Percentiles rank a stretch among this genome's conserved stretches.
phyloP scores from a whole-genome alignment of 1,140 invertebrate genomes.

The Hycleus cichorii region DNA sequence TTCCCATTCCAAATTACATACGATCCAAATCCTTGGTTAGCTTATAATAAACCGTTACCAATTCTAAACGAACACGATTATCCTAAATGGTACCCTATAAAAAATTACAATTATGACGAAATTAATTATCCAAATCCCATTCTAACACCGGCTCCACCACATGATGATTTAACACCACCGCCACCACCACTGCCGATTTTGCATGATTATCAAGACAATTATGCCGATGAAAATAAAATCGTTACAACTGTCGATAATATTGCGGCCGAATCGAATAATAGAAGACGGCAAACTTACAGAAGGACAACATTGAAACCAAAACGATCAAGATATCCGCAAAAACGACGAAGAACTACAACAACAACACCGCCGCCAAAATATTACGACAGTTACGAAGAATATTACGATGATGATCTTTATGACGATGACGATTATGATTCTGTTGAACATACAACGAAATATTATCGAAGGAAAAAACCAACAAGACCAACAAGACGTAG shows the following conservation, averaged over 20 bases:
- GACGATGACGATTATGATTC: constrained; percentile 7
- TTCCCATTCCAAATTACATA: constrained; percentile 3
- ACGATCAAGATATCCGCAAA: constrained; percentile 5
- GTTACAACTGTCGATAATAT: neutral
- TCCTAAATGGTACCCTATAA: constrained; percentile 7
- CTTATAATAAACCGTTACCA: constrained; percentile 10
- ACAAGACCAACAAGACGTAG: neutral
- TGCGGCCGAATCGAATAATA: constrained; percentile 9
- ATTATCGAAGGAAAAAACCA: neutral
- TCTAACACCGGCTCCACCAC: constrained; percentile 7
- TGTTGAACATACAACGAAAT: constrained; percentile 2
- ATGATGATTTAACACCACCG: too few species aligned
- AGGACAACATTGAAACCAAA: constrained; percentile 1
- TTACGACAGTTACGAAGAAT: constrained; percentile 10
- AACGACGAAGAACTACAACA: neutral
- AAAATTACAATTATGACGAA: constrained; percentile 4
- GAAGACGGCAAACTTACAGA: neutral
- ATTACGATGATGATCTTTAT: neutral
- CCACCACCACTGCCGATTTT: too few species aligned
- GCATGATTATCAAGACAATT: constrained; percentile 1
- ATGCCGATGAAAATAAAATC: neutral
- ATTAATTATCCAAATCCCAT: constrained; percentile 1
- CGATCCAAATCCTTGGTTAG: constrained; percentile 8
- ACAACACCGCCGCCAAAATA: constrained; percentile 1
- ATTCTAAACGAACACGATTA: neutral